phyloP scores from a whole-genome alignment of 2,888 invertebrate genomes.

The Mesorhabditis spiculigera region DNA sequence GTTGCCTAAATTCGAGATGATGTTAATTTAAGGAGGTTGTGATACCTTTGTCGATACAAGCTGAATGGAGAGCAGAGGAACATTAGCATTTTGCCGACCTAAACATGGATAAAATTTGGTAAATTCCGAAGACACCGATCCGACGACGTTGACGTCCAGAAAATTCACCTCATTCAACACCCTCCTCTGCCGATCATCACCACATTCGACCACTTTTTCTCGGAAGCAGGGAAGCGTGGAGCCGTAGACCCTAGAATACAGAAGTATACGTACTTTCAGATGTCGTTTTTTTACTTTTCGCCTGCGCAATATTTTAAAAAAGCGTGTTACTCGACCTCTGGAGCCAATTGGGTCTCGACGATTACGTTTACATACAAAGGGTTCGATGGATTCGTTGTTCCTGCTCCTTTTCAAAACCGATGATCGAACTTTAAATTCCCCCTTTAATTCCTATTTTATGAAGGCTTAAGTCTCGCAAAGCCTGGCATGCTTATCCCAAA shows the following conservation, averaged over 20 bases:
- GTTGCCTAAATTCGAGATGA: slow-evolving; percentile 18
- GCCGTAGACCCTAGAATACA: slow-evolving; percentile 42
- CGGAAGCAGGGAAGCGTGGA: slow-evolving; percentile 55
- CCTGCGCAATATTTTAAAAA: too few relatives aligned
- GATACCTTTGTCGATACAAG: slow-evolving; percentile 40
- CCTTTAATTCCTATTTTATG: too few relatives aligned
- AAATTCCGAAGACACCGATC: too few relatives aligned
- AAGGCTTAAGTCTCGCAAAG: too few relatives aligned
- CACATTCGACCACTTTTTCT: slow-evolving; percentile 49
- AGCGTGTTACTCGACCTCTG: neutral
- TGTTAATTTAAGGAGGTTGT: neutral
- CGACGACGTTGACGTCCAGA: too few relatives aligned
- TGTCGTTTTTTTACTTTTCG: too few relatives aligned
- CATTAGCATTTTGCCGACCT: slow-evolving; percentile 52
- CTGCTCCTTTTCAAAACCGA: neutral
- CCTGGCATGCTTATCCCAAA: too few relatives aligned
- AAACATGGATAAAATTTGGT: too few relatives aligned
- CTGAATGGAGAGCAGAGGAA: slow-evolving; percentile 55
- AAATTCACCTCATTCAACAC: slow-evolving; percentile 47
- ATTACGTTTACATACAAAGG: neutral
- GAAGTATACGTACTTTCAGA: neutral
- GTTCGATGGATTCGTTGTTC: neutral
- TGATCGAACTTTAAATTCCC: too few relatives aligned
- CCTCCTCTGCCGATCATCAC: slow-evolving; percentile 48
- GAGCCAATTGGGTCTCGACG: neutral